Evolutionary conservation across 1,140 invertebrate genomes (phyloP).

Genomic region (Hesperophylax magnus): DNA sequence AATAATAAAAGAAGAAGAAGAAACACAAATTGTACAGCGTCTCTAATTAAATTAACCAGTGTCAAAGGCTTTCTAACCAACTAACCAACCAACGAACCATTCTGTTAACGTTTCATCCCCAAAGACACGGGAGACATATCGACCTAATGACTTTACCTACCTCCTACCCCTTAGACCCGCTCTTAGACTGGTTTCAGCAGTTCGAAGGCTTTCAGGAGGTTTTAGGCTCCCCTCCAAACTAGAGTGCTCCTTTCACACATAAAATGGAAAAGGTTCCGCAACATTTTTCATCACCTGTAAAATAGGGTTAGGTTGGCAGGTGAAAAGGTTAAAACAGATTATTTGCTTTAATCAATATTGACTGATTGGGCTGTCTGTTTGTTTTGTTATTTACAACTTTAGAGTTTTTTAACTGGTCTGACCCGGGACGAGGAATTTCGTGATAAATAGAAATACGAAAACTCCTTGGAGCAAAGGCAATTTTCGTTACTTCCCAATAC

Average conservation of each 20-base stretch:
- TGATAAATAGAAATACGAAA: too few relatives aligned
- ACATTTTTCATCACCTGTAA: conserved; percentile 6
- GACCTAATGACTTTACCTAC: conserved; percentile 8
- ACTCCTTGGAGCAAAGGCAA: too few relatives aligned
- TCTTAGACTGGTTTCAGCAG: too few relatives aligned
- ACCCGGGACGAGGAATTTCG: too few relatives aligned
- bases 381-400: not conserved
- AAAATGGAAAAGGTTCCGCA: not conserved
- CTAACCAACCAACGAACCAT: not conserved
- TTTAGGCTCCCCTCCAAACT: not conserved
- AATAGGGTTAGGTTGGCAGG: conserved; percentile 8
- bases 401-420: too few relatives aligned
- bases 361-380: conserved; percentile 12
- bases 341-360: not conserved
- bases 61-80: not conserved
- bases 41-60: not conserved
- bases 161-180: not conserved
- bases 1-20: too few relatives aligned
- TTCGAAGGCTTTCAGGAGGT: not conserved
- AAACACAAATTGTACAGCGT: too few relatives aligned
- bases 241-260: conserved; percentile 11
- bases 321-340: not conserved
- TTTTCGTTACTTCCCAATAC: too few relatives aligned
- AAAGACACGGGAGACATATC: conserved; percentile 2
- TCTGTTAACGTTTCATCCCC: conserved; percentile 1